These are phyloP conservation scores for Rhinichthys osculus DNA, from an alignment of 2,797 vertebrate species.

Conservation along the genomic window DNA sequence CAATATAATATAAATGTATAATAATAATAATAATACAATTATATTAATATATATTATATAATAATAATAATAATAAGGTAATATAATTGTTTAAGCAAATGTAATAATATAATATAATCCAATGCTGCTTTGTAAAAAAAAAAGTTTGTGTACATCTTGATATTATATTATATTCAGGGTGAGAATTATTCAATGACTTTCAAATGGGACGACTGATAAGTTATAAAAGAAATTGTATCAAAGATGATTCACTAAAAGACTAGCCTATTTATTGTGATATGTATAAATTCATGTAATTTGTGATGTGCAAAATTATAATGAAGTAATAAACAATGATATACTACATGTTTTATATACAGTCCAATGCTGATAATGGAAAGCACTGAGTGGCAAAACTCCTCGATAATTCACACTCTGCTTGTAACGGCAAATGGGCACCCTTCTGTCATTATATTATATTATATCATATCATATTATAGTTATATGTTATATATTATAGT, in stretches of 20 bases:
- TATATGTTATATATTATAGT: too few relatives aligned
- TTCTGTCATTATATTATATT: too few relatives aligned
- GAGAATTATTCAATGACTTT: slow-evolving; percentile 2
- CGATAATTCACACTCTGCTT: not conserved
- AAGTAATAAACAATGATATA: not conserved
- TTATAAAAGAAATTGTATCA: not conserved
- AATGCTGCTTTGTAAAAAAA: not conserved
- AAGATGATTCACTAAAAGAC: not conserved
- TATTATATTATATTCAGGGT: not conserved
- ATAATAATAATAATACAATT: not conserved
- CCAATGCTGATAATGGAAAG: too few relatives aligned
- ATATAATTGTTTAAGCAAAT: not conserved
- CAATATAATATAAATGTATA: too few relatives aligned
- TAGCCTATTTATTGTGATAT: not conserved
- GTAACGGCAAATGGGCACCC: not conserved
- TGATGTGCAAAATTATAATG: not conserved
- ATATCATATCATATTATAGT: too few relatives aligned
- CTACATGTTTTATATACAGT: not conserved
- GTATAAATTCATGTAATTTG: not conserved
- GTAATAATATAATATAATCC: not conserved
- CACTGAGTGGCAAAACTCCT: not conserved
- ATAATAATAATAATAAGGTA: not conserved
- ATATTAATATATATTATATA: not conserved
- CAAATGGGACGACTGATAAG: not conserved
- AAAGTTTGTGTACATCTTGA: not conserved